phyloP scores from a whole-genome alignment of 2,888 invertebrate species.

The Coleophora flavipennella region DNA sequence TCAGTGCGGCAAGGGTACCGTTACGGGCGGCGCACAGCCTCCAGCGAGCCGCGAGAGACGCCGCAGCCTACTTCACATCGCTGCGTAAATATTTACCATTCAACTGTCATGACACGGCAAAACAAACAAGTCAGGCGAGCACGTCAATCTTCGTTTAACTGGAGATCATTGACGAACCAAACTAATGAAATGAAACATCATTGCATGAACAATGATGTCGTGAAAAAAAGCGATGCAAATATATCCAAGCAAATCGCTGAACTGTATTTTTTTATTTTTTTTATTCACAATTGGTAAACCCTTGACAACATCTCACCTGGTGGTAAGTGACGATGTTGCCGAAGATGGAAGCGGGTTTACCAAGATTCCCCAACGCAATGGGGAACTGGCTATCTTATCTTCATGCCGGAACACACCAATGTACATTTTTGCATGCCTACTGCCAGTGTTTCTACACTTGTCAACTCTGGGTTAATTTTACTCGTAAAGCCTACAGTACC shows the following conservation, averaged over 20 bases:
- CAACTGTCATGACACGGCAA: constrained; percentile 30
- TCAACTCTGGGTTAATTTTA: no score
- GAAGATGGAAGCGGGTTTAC: no score
- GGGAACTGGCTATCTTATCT: no score
- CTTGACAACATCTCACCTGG: no score
- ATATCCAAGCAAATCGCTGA: neutral
- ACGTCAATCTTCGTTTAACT: constrained; percentile 2
- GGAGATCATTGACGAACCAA: constrained; percentile 2
- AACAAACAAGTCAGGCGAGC: constrained; percentile 14
- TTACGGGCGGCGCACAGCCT: constrained; percentile 32
- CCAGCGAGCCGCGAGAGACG: constrained; percentile 28
- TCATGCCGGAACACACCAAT: no score
- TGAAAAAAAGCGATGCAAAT: neutral
- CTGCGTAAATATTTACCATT: constrained; percentile 26
- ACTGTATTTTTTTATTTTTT: neutral
- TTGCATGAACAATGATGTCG: neutral
- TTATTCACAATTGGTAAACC: no score
- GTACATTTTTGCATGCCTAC: no score
- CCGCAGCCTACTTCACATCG: constrained; percentile 44
- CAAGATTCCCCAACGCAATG: no score
- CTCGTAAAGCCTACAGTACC: no score
- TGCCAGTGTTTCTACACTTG: no score
- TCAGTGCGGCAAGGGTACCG: constrained; percentile 42
- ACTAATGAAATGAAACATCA: neutral
- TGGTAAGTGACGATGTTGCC: no score